Evolutionary conservation across 2,797 vertebrate genomes (phyloP).

Genomic region (Nothura maculosa): DNA sequence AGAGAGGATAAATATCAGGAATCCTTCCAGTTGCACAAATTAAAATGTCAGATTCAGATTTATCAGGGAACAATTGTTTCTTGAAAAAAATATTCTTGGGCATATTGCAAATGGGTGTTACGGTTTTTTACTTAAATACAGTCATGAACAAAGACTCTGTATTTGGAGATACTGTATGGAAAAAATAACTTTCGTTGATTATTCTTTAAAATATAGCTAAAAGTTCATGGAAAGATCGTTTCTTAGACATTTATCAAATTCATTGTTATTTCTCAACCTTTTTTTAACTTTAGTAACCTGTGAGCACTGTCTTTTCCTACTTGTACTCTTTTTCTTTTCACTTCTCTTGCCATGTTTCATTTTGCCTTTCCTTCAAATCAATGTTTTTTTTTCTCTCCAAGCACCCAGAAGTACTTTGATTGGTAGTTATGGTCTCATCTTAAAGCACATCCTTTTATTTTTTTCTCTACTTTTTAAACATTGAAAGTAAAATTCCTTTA

Average conservation of each 20-base stretch:
- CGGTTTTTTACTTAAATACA: background rate
- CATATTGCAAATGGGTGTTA: background rate
- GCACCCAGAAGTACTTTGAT: background rate
- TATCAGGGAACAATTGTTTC: background rate
- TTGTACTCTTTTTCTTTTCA: background rate
- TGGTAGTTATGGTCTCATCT: background rate
- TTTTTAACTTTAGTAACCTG: background rate
- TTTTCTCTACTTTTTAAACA: background rate
- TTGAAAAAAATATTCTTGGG: background rate
- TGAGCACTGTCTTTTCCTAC: background rate
- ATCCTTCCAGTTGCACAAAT: background rate
- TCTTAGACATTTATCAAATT: background rate
- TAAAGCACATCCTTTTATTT: background rate
- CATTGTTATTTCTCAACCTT: background rate
- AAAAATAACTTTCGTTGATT: background rate
- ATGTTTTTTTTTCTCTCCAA: background rate
- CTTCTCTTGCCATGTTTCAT: background rate
- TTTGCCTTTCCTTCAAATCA: conserved; percentile 8
- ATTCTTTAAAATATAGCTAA: background rate
- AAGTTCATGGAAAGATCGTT: background rate
- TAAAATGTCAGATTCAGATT: background rate
- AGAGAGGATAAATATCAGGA: background rate
- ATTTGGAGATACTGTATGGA: background rate
- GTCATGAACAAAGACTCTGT: accelerated
- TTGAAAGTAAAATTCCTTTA: background rate